Percentiles rank a stretch among this genome's conserved stretches.
These are phyloP conservation scores for Oceanodroma tethys DNA, from an alignment of 2,113 vertebrate genomes.

Conservation along the genomic window DNA sequence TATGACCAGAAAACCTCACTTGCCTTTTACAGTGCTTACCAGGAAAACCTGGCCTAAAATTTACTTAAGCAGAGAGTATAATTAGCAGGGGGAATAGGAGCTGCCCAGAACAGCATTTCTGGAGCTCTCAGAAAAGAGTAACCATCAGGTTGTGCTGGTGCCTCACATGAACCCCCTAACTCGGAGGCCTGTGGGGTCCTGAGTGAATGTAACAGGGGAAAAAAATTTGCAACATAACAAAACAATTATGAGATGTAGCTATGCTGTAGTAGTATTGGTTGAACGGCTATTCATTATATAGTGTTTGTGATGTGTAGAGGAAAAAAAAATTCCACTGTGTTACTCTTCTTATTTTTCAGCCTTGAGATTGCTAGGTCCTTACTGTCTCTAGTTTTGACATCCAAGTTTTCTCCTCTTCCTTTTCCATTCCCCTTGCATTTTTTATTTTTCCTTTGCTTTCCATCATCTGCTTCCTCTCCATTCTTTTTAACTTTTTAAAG, in stretches of 20 bases:
- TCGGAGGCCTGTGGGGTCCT: not conserved
- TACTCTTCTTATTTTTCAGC: not conserved
- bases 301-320: fast-evolving
- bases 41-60: not conserved
- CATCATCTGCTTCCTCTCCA: not conserved
- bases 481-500: not conserved
- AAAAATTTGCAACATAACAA: not conserved
- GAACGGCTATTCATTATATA: not conserved
- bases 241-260: not conserved
- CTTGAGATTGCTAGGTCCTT: not conserved
- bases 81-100: not conserved
- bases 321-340: not conserved
- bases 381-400: not conserved
- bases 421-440: not conserved
- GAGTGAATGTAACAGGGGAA: not conserved
- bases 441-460: not conserved
- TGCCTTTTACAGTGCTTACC: not conserved
- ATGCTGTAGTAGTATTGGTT: not conserved
- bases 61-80: not conserved
- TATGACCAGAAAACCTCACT: not conserved
- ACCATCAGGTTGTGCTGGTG: not conserved
- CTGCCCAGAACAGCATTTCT: not conserved
- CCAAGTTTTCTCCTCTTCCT: not conserved
- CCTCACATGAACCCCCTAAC: fast-evolving
- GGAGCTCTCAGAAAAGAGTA: not conserved